Evolutionary conservation across 2,888 invertebrate species (phyloP), one percentile per base, ranked within the genome.

Genomic region (Euspilapteryx auroguttella): DNA sequence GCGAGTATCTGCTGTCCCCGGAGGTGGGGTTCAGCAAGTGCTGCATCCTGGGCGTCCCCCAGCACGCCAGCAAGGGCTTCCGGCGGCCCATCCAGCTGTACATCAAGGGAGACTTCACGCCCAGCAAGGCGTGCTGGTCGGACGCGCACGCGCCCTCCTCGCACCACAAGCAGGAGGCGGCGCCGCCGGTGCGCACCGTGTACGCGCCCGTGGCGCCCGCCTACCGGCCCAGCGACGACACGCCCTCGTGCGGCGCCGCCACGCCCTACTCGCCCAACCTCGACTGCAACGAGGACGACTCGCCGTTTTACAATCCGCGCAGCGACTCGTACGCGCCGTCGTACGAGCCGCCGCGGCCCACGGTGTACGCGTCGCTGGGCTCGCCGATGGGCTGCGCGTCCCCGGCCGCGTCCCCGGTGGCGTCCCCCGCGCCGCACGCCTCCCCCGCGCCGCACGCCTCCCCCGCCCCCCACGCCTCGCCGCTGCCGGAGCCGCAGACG

Each of bases 11-110:
- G 21, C 78, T 97, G 3, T 89, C 89, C 12, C 80, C 87, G 0
- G 94, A 94, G 51, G 90, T 97, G 24, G 96, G 96, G 3, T 97
- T 96, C 68, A 86, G 86, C 48, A 91, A 90, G 51, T 91, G 90
- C 51, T 91, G 91, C 50, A 85, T 89, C 2, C 69, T 96, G 24
- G 92, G 89, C 14, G 85, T 83, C 2, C 87, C 92, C 3, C 80
- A 85, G 44, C 90, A 94, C 57, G 83, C 86, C 34, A 86, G 89
- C 38, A 92, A 90, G 71, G 96, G 95, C 12, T 94, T 94, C 62
- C 85, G 89, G 39, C 79, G 93, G 22, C 91, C 92, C 7, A 87
- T 93, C 35, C 86, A 87, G 57, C 50, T 82, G 35, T 82, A 79
- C 46, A 68, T 82, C 37, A 82, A 82, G 45, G 82, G 82, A 1